These are phyloP conservation scores for Pyrgilauda ruficollis DNA, from an alignment of 2,113 vertebrate species.

Conservation along the genomic window DNA sequence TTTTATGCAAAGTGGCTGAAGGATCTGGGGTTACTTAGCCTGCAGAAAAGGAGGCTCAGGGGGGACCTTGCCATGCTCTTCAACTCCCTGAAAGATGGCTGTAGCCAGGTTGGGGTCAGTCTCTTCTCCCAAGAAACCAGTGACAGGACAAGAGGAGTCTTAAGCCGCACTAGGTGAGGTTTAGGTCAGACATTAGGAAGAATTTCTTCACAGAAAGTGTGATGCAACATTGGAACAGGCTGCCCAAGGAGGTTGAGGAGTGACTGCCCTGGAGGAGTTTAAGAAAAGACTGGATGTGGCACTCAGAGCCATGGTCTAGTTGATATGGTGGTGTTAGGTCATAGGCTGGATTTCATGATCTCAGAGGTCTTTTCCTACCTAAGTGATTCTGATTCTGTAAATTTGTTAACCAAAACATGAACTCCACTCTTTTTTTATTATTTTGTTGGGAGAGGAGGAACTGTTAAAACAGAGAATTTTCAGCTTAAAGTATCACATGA, in stretches of 20 bases:
- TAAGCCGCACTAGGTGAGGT: too few species aligned
- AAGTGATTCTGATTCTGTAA: not conserved
- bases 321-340: not conserved
- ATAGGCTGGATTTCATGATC: not conserved
- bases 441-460: not conserved
- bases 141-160: not conserved
- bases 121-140: not conserved
- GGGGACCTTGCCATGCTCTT: not conserved
- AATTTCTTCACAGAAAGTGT: not conserved
- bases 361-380: not conserved
- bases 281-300: not conserved
- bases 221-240: too few species aligned
- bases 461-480: not conserved
- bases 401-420: not conserved
- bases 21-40: not conserved
- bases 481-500: not conserved
- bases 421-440: not conserved
- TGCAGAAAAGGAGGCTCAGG: not conserved
- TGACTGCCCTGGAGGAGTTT: not conserved
- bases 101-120: not conserved
- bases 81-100: not conserved
- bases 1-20: not conserved
- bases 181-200: not conserved
- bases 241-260: not conserved
- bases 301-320: too few species aligned